Base-by-base conservation (phyloP, 1,140 invertebrate genomes). In the Drosophila kanapiae region DNA sequence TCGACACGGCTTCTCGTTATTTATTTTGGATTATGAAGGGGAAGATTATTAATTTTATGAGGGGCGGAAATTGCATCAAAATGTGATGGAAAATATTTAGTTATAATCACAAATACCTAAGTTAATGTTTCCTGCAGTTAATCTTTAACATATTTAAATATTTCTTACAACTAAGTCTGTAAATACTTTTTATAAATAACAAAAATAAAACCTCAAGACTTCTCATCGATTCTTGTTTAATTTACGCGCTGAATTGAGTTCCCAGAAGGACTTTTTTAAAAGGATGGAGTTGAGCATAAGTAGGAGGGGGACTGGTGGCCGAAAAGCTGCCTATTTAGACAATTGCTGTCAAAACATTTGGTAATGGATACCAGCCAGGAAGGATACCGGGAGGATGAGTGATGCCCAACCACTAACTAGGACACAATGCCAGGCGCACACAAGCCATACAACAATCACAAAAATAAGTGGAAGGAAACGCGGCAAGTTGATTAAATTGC, bases 341-440 rank as follows among this genome's bases (percentile, higher is more conserved):
- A 91, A 91, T 82, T 87, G 88, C 84, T 91, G 88, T 91, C 88
- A 91, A 91, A 91, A 91, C 76, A 91, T 91, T 91, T 88, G 75
- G 88, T 91, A 91, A 91, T 91, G 82, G 88, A 91, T 91, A 91
- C 69, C 60, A 33, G 40, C 14, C 29, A 27, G 53, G 8, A 16
- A 54, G 53, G 18, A 54, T 51, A 29, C 27, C 48, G 29, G 13
- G 16, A 38, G 53, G 33, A 54, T 23, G 53, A 27, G 53, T n/a
- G 33, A 54, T 37, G 16, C 51, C 31, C 11, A 37, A 31, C 14
- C 18, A 33, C 53, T 38, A n/a, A 60, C 53, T 76, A 57, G 38
- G 53, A 40, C 58, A 65, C 45, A 75, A 64, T 63, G 16, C n/a
- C 31, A 45, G 8, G 13, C 33, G 11, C 64, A 60, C 40, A 43